phyloP scores from a whole-genome alignment of 2,113 vertebrate species.

The Thryonomys swinderianus region DNA sequence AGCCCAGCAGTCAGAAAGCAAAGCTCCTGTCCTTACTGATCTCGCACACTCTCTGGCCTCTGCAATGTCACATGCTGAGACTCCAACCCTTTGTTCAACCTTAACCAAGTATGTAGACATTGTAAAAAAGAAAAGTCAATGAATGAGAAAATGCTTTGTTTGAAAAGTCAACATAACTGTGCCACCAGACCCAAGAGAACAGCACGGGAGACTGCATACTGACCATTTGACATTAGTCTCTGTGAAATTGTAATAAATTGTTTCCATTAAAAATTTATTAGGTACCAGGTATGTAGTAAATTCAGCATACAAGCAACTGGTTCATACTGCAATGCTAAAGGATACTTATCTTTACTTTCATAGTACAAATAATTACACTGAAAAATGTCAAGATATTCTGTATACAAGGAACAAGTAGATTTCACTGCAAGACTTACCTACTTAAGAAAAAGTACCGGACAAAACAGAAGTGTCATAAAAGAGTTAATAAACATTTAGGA shows the following conservation, averaged over 20 bases:
- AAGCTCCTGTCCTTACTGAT: not conserved
- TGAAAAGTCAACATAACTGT: not conserved
- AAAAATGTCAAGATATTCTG: not conserved
- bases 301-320: not conserved
- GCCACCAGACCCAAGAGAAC: not conserved
- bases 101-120: not conserved
- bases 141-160: not conserved
- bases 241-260: not conserved
- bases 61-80: not conserved
- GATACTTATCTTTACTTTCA: not conserved
- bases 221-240: not conserved
- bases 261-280: not conserved
- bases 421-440: not conserved
- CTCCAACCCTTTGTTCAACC: not conserved
- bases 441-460: not conserved
- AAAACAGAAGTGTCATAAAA: not conserved
- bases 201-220: not conserved
- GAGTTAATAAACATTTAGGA: not conserved
- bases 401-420: not conserved
- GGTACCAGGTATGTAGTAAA: not conserved
- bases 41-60: not conserved
- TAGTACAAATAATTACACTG: not conserved
- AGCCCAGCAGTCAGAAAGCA: not conserved
- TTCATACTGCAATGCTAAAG: not conserved
- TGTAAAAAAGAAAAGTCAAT: not conserved